Evolutionary conservation across 1,140 invertebrate species (phyloP), one percentile per base, ranked within the genome.

Genomic region (Platorchestia sp.): DNA sequence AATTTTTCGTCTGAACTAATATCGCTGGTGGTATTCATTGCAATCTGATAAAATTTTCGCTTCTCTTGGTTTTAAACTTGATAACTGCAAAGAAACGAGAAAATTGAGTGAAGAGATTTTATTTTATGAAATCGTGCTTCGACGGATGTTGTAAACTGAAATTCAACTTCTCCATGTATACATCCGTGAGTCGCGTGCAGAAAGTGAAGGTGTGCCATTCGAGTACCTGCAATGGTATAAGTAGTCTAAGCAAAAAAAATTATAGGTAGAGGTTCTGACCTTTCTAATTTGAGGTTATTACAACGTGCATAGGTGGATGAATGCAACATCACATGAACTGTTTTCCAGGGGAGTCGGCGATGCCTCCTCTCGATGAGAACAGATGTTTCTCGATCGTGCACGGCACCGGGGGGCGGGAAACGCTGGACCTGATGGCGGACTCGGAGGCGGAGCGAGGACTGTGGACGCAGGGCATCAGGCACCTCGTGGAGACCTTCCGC

Each of bases 321-420:
- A 75, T 36, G 36, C 19, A 19, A 51, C 14, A 75, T 1, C 36
- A 22, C 27, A 10, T 27, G 10, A 27, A 75, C 27, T 75, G 27
- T 75, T 27, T 75, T 22, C 27, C 59, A 93, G 91, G 91, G 5
- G 91, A 93, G n/a, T 45, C 91, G 16, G 36, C 91, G 41, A 40
- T 45, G 41, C 41, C 96, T 0, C 43, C 96, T 14, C 95, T 97
- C 10, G 97, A 97, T 96, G 97, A 97, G 97, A 97, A 96, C 51
- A 96, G 96, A 95, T 98, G 97, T 96, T 97, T 98, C 96, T 97
- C 97, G 19, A 96, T 98, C 22, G 97, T 98, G 40, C 97, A 97
- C 95, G 97, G 97, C 0, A 95, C 96, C 27, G 95, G 95, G 36
- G 95, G 95, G 36, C 95, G 95, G 89, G 95, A 96, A 22, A 95